Base-by-base conservation (phyloP, 1,140 invertebrate genomes). In the Chironomus tepperi region DNA sequence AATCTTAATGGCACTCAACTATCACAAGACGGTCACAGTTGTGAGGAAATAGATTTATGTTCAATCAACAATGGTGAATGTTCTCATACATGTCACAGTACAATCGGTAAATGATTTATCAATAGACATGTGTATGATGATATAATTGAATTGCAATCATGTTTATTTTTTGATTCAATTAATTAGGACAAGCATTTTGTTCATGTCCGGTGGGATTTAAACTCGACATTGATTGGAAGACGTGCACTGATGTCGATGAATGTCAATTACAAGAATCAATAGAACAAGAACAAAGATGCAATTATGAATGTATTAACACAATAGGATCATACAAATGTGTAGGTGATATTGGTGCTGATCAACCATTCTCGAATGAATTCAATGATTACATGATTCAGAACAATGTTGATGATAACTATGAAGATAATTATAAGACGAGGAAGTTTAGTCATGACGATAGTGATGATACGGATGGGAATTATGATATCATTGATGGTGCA, bases 41-140 rank as follows among this genome's bases (percentile, higher is more conserved):
- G 84, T 78, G 80, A 84, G 76, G 89, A 90, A 79, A 84, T 89
- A 76, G 85, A 89, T 81, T 89, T 90, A 78, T 90, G 89, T 78
- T 79, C 79, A 16, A 81, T 77, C 75, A 78, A 75, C 73, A 86
- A 89, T 75, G 86, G 89, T 18, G 84, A 84, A 10, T 88, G 87
- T 79, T 86, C 85, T 16, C 85, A 87, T 75, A 87, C 88, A 78
- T 88, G 86, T 83, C 16, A 70, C 12, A 70, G 65, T 19, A 18
- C 16, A 7, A 19, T 19, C 2, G 65, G 65, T 70, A 70, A 57
- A n/a, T 47, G 1, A n/a, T 15, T 18, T 70, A 7, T 67, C 64
- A 67, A 47, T 10, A 9, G 15, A 47, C 43, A 3, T 47, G 7
- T 8, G 15, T 47, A 47, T 57, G 47, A 57, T n/a, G 1, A 57